Percentiles rank a stretch among this genome's conserved stretches.
phyloP scores from a whole-genome alignment of 2,797 vertebrate species.

The Lithobates sylvaticus region DNA sequence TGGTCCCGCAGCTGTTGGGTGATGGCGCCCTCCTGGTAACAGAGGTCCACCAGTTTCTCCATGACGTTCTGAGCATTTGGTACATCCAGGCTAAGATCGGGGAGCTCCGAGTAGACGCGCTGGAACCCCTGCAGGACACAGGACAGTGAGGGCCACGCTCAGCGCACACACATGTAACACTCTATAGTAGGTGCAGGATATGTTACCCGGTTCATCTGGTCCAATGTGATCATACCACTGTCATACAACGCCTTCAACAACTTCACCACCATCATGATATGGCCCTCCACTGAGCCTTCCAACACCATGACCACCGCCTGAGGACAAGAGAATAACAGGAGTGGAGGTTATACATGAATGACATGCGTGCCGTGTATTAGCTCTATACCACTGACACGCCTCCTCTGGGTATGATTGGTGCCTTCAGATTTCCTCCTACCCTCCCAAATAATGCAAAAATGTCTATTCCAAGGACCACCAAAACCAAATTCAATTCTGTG shows the following conservation, averaged over 20 bases:
- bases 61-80: constrained; percentile 85
- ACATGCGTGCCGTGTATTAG: too few species aligned
- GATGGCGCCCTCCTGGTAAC: constrained; percentile 83
- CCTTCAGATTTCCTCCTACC: too few species aligned
- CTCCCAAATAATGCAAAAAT: too few species aligned
- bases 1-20: constrained; percentile 85
- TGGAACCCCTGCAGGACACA: constrained; percentile 81
- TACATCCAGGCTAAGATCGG: constrained; percentile 85
- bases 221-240: constrained; percentile 85
- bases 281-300: constrained; percentile 83
- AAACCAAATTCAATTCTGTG: too few species aligned
- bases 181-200: neutral
- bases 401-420: too few species aligned
- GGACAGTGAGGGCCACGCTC: neutral
- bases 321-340: neutral
- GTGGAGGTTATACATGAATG: too few species aligned
- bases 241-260: constrained; percentile 87
- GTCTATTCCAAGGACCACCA: too few species aligned
- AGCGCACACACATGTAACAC: neutral
- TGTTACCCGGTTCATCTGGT: constrained; percentile 89
- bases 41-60: constrained; percentile 87
- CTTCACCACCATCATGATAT: constrained; percentile 82
- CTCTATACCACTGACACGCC: too few species aligned
- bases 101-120: constrained; percentile 84
- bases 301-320: constrained; percentile 88